Percentiles rank a stretch among this genome's conserved stretches.
Conservation (phyloP, 2,113 vertebrate genomes). For the Actenoides lindsayi region DNA sequence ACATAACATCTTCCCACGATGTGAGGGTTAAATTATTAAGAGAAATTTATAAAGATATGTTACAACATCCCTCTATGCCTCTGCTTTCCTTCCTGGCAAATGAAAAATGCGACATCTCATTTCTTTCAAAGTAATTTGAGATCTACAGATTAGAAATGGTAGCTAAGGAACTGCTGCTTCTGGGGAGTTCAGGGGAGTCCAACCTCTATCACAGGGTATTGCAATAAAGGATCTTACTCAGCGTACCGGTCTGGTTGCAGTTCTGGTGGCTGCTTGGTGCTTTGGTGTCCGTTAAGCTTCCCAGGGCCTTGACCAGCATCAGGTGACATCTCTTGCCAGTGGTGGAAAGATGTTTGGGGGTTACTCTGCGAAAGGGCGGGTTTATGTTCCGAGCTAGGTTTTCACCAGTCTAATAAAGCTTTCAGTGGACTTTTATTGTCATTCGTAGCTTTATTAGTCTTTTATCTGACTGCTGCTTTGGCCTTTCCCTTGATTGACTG, state of each 20-base stretch:
- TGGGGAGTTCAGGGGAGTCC: not conserved
- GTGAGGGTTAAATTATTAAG: not conserved
- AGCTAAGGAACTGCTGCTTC: not conserved
- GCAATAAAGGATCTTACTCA: not conserved
- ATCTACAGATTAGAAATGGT: not conserved
- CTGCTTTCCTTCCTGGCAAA: not conserved
- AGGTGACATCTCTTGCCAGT: not conserved
- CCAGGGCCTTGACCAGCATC: not conserved
- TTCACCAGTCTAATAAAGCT: slow-evolving; percentile 63
- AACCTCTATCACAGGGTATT: not conserved
- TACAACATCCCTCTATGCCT: not conserved
- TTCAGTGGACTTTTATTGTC: slow-evolving; percentile 63
- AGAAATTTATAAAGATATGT: not conserved
- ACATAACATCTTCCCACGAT: not conserved
- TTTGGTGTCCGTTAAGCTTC: not conserved
- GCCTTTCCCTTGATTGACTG: slow-evolving; percentile 61
- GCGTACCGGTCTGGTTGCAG: not conserved
- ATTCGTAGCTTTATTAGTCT: slow-evolving; percentile 60
- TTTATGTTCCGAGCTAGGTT: slow-evolving; percentile 27
- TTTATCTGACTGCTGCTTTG: slow-evolving; percentile 65
- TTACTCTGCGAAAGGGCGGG: not conserved
- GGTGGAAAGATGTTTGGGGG: not conserved
- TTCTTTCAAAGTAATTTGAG: slow-evolving; percentile 25
- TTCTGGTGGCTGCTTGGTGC: not conserved
- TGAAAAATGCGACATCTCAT: not conserved